Conservation (phyloP, 2,797 vertebrate species). For the Alectoris magna region DNA sequence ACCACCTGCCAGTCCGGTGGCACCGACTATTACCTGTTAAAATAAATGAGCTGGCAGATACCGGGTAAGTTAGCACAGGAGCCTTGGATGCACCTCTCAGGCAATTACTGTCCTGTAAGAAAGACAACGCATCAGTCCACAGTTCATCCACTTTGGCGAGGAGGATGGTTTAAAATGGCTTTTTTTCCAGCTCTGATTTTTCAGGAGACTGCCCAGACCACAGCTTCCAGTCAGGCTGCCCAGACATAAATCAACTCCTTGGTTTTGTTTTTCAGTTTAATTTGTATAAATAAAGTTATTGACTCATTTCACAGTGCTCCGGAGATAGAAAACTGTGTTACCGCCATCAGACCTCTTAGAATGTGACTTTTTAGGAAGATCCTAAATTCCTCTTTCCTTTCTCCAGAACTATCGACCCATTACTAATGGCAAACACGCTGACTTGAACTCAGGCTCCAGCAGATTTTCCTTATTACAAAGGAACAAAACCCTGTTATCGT, state of each 20-base stretch:
- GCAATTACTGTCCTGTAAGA: not conserved
- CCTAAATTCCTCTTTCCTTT: not conserved
- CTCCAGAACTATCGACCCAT: not conserved
- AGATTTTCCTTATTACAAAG: not conserved
- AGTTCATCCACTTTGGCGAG: not conserved
- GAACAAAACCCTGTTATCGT: not conserved
- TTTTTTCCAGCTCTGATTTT: not conserved
- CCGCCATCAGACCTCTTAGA: not conserved
- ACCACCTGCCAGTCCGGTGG: not conserved
- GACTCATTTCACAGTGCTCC: not conserved
- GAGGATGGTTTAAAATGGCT: not conserved
- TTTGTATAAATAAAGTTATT: not conserved
- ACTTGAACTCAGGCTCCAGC: not conserved
- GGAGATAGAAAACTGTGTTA: not conserved
- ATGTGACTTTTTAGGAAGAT: not conserved
- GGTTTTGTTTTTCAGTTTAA: rapidly evolving
- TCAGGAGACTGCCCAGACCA: not conserved
- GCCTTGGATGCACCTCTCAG: not conserved
- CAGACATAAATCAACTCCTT: not conserved
- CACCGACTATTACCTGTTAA: not conserved
- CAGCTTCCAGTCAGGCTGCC: not conserved
- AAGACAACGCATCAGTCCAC: not conserved
- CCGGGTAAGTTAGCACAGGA: not conserved
- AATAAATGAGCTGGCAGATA: not conserved
- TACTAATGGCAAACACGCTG: not conserved